A percentile compares a stretch with the other conserved stretches of the same genome.
These are phyloP conservation scores for Drosophila ficusphila DNA, from an alignment of 1,140 invertebrate species.

Conservation along the genomic window DNA sequence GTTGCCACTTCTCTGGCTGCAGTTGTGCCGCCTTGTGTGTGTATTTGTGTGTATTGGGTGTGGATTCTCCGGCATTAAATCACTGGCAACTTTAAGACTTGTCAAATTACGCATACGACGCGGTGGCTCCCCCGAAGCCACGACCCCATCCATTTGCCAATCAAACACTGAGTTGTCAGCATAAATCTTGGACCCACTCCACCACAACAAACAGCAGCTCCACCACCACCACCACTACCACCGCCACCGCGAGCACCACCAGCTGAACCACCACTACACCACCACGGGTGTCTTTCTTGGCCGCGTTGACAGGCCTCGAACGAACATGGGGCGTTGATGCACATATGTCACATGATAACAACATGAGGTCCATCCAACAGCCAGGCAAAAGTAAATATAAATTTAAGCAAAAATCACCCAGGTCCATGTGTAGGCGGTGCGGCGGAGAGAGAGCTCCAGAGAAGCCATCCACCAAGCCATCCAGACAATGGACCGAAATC, in stretches of 20 bases:
- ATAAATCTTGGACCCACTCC: slow-evolving; percentile 56
- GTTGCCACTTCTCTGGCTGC: slow-evolving; percentile 52
- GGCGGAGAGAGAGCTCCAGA: slow-evolving; percentile 14
- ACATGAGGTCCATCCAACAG: slow-evolving; percentile 66
- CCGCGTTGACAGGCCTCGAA: slow-evolving; percentile 60
- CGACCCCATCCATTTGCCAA: slow-evolving; percentile 70
- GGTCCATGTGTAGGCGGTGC: slow-evolving; percentile 67
- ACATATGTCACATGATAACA: slow-evolving; percentile 82
- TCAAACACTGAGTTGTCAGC: slow-evolving; percentile 71
- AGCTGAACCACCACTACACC: slow-evolving; percentile 1
- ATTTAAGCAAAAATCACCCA: slow-evolving; percentile 78
- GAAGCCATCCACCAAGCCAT: slow-evolving; percentile 16
- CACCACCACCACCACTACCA: slow-evolving; percentile 11
- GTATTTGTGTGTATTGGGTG: slow-evolving; percentile 1
- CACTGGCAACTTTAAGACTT: slow-evolving; percentile 62
- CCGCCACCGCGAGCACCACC: neutral
- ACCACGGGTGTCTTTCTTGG: slow-evolving; percentile 49
- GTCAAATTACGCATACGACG: slow-evolving; percentile 77
- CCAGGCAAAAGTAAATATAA: slow-evolving; percentile 58
- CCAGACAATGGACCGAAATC: slow-evolving; percentile 51
- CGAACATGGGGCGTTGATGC: slow-evolving; percentile 79
- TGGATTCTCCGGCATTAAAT: slow-evolving; percentile 49
- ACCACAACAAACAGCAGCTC: neutral
- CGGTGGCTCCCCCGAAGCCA: slow-evolving; percentile 45
- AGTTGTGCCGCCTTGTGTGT: slow-evolving; percentile 11